Conservation (phyloP, 1,140 invertebrate species). For the Cotesia glomerata region DNA sequence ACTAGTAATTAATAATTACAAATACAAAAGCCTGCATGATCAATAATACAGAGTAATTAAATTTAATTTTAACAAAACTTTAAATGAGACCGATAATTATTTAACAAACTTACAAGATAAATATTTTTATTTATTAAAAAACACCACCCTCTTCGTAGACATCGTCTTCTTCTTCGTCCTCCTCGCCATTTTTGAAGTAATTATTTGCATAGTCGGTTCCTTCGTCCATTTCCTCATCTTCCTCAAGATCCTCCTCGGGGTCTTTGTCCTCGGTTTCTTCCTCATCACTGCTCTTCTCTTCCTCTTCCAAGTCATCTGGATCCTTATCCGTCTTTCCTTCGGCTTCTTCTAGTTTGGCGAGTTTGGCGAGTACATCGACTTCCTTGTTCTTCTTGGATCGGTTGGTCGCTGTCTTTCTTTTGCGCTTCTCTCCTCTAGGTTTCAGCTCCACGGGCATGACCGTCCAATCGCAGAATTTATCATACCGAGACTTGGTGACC, state of each 20-base stretch:
- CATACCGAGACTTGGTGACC: constrained; percentile 54
- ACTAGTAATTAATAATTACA: too few species aligned
- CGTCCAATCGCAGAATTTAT: constrained; percentile 64
- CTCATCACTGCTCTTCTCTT: constrained; percentile 64
- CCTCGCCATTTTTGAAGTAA: constrained; percentile 89
- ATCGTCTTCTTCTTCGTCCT: constrained; percentile 85
- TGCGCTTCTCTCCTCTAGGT: constrained; percentile 52
- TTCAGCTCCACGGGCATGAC: constrained; percentile 67
- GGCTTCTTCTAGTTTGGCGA: constrained; percentile 70
- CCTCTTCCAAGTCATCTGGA: constrained; percentile 61
- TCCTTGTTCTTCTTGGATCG: constrained; percentile 45
- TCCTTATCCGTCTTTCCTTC: constrained; percentile 61
- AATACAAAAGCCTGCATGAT: too few species aligned
- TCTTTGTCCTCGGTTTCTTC: constrained; percentile 41
- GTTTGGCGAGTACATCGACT: constrained; percentile 58
- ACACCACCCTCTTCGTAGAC: constrained; percentile 80
- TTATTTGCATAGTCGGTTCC: constrained; percentile 81
- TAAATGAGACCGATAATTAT: not conserved
- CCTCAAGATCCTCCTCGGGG: constrained; percentile 59
- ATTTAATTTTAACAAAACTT: not conserved
- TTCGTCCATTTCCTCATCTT: constrained; percentile 75
- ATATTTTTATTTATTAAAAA: constrained; percentile 58
- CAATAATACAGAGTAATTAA: not conserved
- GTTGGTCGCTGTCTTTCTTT: constrained; percentile 29
- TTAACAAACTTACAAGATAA: not conserved